Percentiles rank a stretch among this genome's conserved stretches.
Evolutionary conservation across 2,113 vertebrate genomes (phyloP).

Genomic region (Daphoenositta chrysoptera): DNA sequence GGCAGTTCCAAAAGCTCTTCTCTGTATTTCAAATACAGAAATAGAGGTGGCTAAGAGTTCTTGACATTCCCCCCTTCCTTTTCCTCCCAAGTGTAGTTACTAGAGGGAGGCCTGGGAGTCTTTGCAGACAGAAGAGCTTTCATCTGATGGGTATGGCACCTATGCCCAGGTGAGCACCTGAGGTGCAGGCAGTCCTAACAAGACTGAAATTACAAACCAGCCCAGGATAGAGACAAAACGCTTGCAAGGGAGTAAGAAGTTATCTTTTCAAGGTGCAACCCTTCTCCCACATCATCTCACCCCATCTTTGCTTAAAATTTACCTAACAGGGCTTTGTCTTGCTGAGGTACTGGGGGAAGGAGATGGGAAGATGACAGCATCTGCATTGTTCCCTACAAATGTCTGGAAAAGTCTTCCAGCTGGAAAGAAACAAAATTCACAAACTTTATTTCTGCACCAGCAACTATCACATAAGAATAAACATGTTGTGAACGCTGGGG

Average conservation of each 20-base stretch:
- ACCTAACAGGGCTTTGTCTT: not conserved
- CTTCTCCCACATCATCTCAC: not conserved
- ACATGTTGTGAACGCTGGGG: not conserved
- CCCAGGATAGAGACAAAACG: not conserved
- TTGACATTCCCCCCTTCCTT: not conserved
- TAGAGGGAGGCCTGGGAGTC: not conserved
- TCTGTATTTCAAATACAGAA: not conserved
- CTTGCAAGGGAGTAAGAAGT: not conserved
- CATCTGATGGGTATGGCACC: not conserved
- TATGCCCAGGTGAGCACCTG: not conserved
- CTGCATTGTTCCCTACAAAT: not conserved
- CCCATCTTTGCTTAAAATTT: not conserved
- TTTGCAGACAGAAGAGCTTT: not conserved
- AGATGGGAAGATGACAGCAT: not conserved
- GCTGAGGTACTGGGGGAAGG: not conserved
- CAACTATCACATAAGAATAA: conserved; percentile 17
- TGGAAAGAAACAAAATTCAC: not conserved
- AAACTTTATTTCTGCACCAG: conserved; percentile 1
- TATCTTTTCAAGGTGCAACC: not conserved
- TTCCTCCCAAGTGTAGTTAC: not conserved
- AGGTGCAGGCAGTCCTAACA: not conserved
- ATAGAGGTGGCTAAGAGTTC: too few relatives aligned
- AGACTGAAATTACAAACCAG: not conserved
- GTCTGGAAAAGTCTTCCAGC: not conserved
- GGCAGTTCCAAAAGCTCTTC: not conserved